These are phyloP conservation scores for Eilema griseolum DNA, from an alignment of 2,888 invertebrate genomes.

Conservation along the genomic window DNA sequence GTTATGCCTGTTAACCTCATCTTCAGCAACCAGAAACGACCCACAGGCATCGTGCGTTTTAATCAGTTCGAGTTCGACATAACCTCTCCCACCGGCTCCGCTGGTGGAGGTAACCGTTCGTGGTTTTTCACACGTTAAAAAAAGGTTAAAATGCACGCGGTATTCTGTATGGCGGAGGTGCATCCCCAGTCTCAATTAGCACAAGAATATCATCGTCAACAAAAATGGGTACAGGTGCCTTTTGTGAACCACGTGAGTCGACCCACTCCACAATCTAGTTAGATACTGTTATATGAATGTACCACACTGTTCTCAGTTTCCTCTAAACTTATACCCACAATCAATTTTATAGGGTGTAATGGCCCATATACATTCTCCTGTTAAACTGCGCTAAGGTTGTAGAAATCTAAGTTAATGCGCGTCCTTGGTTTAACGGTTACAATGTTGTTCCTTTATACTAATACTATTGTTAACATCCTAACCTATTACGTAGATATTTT, in stretches of 20 bases:
- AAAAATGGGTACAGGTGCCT: neutral
- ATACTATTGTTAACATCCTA: neutral
- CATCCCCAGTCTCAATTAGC: too few relatives aligned
- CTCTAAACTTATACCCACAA: conserved; percentile 10
- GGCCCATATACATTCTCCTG: conserved; percentile 3
- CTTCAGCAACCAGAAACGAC: too few relatives aligned
- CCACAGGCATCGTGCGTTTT: too few relatives aligned
- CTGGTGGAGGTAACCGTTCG: too few relatives aligned
- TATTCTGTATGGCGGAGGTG: too few relatives aligned
- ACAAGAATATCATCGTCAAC: too few relatives aligned
- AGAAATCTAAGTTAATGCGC: conserved; percentile 31
- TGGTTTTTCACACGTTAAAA: too few relatives aligned
- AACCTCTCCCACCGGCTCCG: too few relatives aligned
- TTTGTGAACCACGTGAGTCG: neutral
- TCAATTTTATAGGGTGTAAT: conserved; percentile 15
- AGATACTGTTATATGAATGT: neutral
- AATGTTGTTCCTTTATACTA: conserved; percentile 34
- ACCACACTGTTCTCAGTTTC: neutral
- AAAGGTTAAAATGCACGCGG: too few relatives aligned
- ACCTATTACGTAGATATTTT: neutral
- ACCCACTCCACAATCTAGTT: neutral
- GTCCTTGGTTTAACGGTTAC: conserved; percentile 23
- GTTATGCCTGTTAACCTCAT: too few relatives aligned
- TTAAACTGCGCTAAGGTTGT: conserved; percentile 11
- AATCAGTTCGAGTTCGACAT: too few relatives aligned